phyloP scores from a whole-genome alignment of 1,140 invertebrate species.

The Drosophila lacteicornis region DNA sequence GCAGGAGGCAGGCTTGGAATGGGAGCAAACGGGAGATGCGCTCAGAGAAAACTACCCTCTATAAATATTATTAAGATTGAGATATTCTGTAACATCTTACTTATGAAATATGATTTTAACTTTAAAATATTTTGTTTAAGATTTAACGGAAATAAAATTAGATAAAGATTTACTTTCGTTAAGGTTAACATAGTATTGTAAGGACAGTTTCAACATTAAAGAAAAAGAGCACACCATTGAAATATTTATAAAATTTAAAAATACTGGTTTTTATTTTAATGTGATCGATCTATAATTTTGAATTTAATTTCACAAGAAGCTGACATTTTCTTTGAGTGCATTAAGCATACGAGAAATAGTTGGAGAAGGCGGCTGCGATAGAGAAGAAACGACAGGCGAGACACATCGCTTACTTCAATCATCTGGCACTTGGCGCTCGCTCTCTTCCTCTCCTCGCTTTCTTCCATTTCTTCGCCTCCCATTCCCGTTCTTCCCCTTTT shows the following conservation, averaged over 20 bases:
- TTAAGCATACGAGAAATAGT: conserved; percentile 4
- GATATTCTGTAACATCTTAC: not conserved
- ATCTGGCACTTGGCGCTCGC: conserved; percentile 68
- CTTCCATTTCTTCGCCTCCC: not conserved
- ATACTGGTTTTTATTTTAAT: too few relatives aligned
- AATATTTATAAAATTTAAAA: too few relatives aligned
- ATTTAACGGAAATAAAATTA: too few relatives aligned
- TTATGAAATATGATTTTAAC: not conserved
- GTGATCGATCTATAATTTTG: not conserved
- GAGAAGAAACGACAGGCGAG: conserved; percentile 38
- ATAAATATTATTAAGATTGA: not conserved
- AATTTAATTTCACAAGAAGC: not conserved
- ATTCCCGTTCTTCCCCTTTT: not conserved
- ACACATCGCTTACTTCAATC: conserved; percentile 70
- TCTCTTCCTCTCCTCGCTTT: conserved; percentile 17
- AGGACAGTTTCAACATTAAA: too few relatives aligned
- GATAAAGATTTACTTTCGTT: too few relatives aligned
- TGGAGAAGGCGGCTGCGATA: conserved; percentile 7
- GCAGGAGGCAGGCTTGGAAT: conserved; percentile 31
- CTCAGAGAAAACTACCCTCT: conserved; percentile 4
- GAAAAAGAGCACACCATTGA: too few relatives aligned
- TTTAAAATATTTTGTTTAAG: too few relatives aligned
- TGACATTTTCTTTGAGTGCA: not conserved
- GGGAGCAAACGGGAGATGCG: conserved; percentile 3
- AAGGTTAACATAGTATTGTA: too few relatives aligned